A percentile compares a stretch with the other conserved stretches of the same genome.
Evolutionary conservation across 23 tunicate species (phyloP).

Genomic region (Trididemnum nubilum): DNA sequence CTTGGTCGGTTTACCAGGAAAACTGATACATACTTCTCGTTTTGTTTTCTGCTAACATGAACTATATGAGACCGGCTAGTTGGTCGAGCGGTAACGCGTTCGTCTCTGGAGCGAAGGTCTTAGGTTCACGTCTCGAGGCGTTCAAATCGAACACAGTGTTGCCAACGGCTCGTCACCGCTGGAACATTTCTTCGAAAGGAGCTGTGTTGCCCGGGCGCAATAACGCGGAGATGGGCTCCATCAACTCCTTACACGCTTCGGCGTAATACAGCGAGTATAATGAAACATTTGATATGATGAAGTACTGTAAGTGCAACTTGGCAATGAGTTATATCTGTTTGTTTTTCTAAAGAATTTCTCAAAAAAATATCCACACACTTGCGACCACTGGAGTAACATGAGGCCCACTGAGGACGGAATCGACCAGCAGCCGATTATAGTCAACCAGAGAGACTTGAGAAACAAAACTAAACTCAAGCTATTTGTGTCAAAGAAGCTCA

Average conservation of each 20-base stretch:
- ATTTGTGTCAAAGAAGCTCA: slow-evolving; percentile 45
- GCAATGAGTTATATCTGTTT: not conserved
- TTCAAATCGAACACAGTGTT: too few relatives aligned
- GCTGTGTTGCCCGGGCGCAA: not conserved
- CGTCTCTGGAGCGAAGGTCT: too few relatives aligned
- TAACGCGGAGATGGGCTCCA: not conserved
- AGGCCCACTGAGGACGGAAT: slow-evolving; percentile 45
- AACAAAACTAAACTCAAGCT: slow-evolving; percentile 63
- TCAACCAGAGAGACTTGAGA: slow-evolving; percentile 60
- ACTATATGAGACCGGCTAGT: too few relatives aligned
- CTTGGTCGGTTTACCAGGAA: too few relatives aligned
- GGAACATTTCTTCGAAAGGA: not conserved
- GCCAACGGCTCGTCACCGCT: not conserved
- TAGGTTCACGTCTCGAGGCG: too few relatives aligned
- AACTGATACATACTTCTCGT: too few relatives aligned
- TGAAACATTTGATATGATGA: not conserved
- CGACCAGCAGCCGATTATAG: slow-evolving; percentile 57
- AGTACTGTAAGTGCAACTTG: not conserved
- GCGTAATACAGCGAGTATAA: not conserved
- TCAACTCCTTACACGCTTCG: not conserved
- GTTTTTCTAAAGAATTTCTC: slow-evolving; percentile 32
- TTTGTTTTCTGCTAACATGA: too few relatives aligned
- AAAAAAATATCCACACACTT: slow-evolving; percentile 57
- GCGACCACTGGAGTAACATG: slow-evolving; percentile 73
- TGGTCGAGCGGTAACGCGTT: too few relatives aligned